These are phyloP conservation scores for Philopotamus ludificatus DNA, from an alignment of 1,140 invertebrate species.

Conservation along the genomic window DNA sequence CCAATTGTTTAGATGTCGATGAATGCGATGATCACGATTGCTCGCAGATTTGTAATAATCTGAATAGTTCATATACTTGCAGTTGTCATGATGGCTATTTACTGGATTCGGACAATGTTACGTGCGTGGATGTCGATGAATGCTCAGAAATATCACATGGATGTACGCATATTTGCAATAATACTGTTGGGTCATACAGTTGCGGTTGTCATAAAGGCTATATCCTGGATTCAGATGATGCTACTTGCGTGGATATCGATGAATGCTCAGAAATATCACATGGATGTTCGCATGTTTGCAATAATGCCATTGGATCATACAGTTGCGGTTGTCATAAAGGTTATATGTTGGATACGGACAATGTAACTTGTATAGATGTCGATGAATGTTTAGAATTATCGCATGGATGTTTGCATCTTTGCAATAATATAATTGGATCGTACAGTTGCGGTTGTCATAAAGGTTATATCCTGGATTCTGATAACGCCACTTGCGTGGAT, in stretches of 20 bases:
- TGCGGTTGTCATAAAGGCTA: conserved; percentile 59
- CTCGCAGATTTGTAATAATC: conserved; percentile 63
- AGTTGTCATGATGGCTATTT: conserved; percentile 61
- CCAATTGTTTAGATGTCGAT: conserved; percentile 63
- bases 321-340: conserved; percentile 63
- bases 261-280: conserved; percentile 63
- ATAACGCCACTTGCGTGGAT: conserved; percentile 52
- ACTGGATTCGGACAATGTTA: conserved; percentile 49
- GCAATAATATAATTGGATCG: conserved; percentile 2
- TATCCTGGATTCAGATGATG: conserved; percentile 43
- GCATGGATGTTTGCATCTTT: conserved; percentile 53
- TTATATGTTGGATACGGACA: conserved; percentile 45
- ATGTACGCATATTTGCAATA: conserved; percentile 56
- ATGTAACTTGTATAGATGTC: conserved; percentile 57
- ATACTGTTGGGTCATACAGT: conserved; percentile 48
- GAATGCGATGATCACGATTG: conserved; percentile 69
- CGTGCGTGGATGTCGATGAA: conserved; percentile 50
- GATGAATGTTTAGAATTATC: conserved; percentile 56
- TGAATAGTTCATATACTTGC: conserved; percentile 70
- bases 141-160: conserved; percentile 55
- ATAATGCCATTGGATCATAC: conserved; percentile 70
- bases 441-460: conserved; percentile 48
- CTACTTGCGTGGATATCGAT: conserved; percentile 61
- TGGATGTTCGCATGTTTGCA: conserved; percentile 60
- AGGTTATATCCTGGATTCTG: conserved; percentile 56